Conservation (phyloP, 1,140 invertebrate species). For the Papilio polyxenes region DNA sequence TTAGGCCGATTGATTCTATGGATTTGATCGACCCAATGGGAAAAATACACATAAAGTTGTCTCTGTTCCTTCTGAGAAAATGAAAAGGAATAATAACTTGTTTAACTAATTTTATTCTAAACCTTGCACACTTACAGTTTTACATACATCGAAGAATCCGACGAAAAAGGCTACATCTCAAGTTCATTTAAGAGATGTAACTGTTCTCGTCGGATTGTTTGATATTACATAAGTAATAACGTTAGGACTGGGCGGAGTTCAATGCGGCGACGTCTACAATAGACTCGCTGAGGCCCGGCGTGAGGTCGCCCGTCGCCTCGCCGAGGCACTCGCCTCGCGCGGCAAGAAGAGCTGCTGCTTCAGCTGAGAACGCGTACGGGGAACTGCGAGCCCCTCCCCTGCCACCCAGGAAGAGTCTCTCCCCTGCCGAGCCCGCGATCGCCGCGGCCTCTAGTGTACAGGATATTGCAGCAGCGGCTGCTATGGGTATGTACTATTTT, state of each 20-base stretch:
- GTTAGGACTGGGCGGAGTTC: constrained; percentile 82
- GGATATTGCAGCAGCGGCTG: constrained; percentile 61
- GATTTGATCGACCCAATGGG: no score
- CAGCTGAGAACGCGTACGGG: constrained; percentile 73
- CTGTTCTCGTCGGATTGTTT: neutral
- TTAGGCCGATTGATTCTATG: no score
- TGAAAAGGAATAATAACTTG: no score
- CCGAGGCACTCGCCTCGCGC: constrained; percentile 73
- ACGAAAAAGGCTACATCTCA: no score
- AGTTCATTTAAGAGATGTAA: no score
- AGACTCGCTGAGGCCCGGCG: constrained; percentile 76
- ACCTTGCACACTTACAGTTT: no score
- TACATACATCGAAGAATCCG: no score
- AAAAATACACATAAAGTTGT: no score
- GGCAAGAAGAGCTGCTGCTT: constrained; percentile 50
- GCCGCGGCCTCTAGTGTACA: constrained; percentile 65
- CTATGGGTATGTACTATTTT: constrained; percentile 46
- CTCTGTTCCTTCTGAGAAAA: no score
- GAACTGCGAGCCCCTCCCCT: constrained; percentile 75
- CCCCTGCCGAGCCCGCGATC: constrained; percentile 67
- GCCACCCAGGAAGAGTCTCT: constrained; percentile 74
- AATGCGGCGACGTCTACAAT: constrained; percentile 83
- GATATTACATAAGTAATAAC: neutral
- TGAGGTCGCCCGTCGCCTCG: constrained; percentile 62
- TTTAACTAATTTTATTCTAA: no score